These are phyloP conservation scores for Platichthys flesus DNA, from an alignment of 2,113 vertebrate genomes.

Conservation along the genomic window DNA sequence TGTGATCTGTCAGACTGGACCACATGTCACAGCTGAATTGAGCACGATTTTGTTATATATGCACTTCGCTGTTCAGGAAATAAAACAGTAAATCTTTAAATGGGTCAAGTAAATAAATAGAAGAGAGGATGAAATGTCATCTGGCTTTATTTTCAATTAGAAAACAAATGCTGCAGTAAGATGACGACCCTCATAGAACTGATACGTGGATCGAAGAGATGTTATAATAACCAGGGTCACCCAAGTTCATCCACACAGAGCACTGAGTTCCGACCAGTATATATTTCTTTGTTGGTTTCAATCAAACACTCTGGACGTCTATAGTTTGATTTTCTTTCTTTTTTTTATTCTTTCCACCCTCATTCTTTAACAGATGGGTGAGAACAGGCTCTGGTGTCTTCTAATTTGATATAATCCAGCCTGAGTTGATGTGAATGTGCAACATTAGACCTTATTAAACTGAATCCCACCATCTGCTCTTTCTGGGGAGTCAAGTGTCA, in stretches of 20 bases:
- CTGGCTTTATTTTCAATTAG: neutral
- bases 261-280: constrained; percentile 9
- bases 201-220: neutral
- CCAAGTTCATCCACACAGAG: constrained; percentile 7
- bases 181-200: neutral
- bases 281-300: neutral
- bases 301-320: too few relatives aligned
- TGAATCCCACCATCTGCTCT: constrained; percentile 68
- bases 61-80: too few relatives aligned
- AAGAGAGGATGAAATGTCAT: too few relatives aligned
- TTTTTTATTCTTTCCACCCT: too few relatives aligned
- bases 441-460: constrained; percentile 62
- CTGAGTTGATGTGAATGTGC: constrained; percentile 52
- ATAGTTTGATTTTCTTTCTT: too few relatives aligned
- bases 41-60: too few relatives aligned
- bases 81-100: too few relatives aligned
- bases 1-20: too few relatives aligned
- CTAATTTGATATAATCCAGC: constrained; percentile 66
- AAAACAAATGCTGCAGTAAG: neutral
- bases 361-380: constrained; percentile 47
- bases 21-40: too few relatives aligned
- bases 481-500: constrained; percentile 40
- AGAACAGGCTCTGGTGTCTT: constrained; percentile 45
- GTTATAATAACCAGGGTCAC: neutral
- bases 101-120: too few relatives aligned